Base-by-base conservation (phyloP, 2,888 invertebrate species). In the Ceriagrion tenellum region DNA sequence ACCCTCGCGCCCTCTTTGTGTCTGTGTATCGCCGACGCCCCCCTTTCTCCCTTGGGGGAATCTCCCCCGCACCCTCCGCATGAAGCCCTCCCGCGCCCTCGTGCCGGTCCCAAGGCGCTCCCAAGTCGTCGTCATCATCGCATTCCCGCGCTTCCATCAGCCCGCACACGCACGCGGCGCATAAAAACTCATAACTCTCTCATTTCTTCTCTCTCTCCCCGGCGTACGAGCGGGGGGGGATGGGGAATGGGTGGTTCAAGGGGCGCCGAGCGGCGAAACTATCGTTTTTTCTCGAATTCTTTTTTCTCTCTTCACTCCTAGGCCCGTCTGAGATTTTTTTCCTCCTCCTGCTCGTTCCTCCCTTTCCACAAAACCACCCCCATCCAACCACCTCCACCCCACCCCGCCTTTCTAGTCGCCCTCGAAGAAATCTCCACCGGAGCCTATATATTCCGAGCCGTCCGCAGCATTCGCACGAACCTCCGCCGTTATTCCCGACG, bases 391-490 rank as follows among this genome's bases (percentile, higher is more conserved):
- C n/a, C 35, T 23, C 63, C 40, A 59, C 69, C n/a, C 30, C 59
- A 26, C 89, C 89, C 55, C 89, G 4, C 26, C 47, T 20, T 69
- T 55, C 13, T 55, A 26, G 30, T 30, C 26, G n/a, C 63, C 4
- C 81, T n/a, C 81, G 30, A 81, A 81, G 81, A 81, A 81, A 40
- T 91, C 91, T 91, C 91, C 26, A n/a, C 91, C 91, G 26, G 40
- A 47, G 26, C 69, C 93, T 69, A 93, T 93, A 93, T 93, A 93
- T 93, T 47, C 69, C 47, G 35, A 47, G 69, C 93, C 93, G 93
- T 93, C 93, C 93, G 23, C 93, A 63, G 93, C 93, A 93, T 93
- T 93, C 93, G 47, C 93, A 93, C 93, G 93, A 59, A 93, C 93
- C 59, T 30, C 55, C 35, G 20, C 90, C 91, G n/a, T 13, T 47